Conservation (phyloP, 2,888 invertebrate genomes). For the Phalera bucephala region DNA sequence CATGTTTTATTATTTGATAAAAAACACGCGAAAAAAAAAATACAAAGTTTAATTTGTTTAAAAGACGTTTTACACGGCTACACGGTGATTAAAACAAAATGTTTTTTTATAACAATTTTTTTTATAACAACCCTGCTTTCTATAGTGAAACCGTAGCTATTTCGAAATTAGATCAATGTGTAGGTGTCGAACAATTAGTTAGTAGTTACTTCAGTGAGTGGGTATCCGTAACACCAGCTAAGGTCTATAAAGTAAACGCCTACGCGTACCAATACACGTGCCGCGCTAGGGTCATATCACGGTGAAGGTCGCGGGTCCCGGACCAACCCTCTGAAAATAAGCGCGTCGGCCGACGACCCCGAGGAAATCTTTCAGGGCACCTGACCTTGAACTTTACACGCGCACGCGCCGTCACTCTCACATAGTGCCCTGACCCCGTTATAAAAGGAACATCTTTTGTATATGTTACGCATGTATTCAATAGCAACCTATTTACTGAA, state of each 20-base stretch:
- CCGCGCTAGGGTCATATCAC: slow-evolving; percentile 56
- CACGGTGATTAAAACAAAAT: no score
- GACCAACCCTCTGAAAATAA: slow-evolving; percentile 71
- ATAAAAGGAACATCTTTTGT: slow-evolving; percentile 58
- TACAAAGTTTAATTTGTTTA: no score
- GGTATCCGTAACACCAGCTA: slow-evolving; percentile 24
- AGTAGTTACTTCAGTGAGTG: slow-evolving; percentile 18
- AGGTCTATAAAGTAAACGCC: slow-evolving; percentile 46
- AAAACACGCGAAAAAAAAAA: no score
- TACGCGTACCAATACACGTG: slow-evolving; percentile 67
- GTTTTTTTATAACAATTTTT: no score
- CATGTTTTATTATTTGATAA: no score
- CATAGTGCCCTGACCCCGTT: slow-evolving; percentile 78
- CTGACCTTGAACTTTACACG: slow-evolving; percentile 78
- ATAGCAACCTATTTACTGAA: slow-evolving; percentile 3
- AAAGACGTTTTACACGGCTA: no score
- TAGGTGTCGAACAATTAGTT: slow-evolving; percentile 7
- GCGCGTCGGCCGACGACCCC: slow-evolving; percentile 68
- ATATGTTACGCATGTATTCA: slow-evolving; percentile 31
- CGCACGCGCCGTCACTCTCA: slow-evolving; percentile 72
- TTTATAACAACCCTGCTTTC: no score
- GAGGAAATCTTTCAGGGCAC: slow-evolving; percentile 78
- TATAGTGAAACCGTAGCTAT: no score
- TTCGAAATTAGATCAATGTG: slow-evolving; percentile 6
- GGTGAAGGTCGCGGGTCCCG: slow-evolving; percentile 72